These are phyloP conservation scores for Leiothrix lutea DNA, from an alignment of 2,113 vertebrate genomes.

Conservation along the genomic window DNA sequence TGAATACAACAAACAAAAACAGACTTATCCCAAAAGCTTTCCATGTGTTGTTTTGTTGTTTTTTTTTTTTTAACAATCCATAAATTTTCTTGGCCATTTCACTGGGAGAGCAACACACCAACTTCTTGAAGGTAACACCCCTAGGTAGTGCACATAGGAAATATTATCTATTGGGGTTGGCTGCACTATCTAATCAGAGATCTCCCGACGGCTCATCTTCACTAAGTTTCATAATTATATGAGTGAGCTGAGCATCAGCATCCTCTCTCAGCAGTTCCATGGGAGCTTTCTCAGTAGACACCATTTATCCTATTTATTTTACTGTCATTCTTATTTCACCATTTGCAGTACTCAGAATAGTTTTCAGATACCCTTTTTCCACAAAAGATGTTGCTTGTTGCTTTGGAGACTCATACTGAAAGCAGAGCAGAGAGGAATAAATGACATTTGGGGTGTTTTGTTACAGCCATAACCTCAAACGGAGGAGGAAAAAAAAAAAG, in stretches of 20 bases:
- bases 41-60: too few relatives aligned
- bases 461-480: neutral
- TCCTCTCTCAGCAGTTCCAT: slow-evolving; percentile 21
- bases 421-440: neutral
- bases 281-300: neutral
- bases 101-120: neutral
- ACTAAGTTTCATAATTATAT: neutral
- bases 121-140: neutral
- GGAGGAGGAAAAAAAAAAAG: neutral
- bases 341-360: neutral
- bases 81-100: neutral
- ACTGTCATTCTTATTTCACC: neutral
- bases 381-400: neutral
- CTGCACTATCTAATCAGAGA: neutral
- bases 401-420: slow-evolving; percentile 8
- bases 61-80: neutral
- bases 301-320: neutral
- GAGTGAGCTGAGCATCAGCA: rapidly evolving
- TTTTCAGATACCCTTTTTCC: neutral
- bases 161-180: neutral
- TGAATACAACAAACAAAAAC: neutral
- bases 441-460: neutral
- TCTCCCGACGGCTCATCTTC: neutral
- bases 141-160: neutral
- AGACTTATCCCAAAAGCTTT: neutral